A percentile compares a stretch with the other conserved stretches of the same genome.
phyloP scores from a whole-genome alignment of 2,888 invertebrate species.

The Mantis religiosa region DNA sequence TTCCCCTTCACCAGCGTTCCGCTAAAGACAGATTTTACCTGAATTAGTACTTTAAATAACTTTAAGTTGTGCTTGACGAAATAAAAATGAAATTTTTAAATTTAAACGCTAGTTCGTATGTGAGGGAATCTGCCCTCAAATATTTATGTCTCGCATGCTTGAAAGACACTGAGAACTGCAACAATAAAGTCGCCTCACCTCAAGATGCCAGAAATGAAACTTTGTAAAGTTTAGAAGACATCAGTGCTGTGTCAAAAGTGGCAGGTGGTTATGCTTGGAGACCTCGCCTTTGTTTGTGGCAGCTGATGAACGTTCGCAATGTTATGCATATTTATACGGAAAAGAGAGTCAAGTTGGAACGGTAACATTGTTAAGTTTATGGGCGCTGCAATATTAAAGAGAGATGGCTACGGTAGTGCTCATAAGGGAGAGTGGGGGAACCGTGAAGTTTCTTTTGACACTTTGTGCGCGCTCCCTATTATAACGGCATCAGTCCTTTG shows the following conservation, averaged over 20 bases:
- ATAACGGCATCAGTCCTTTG: not conserved
- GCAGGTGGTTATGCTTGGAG: not conserved
- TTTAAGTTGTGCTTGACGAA: too few relatives aligned
- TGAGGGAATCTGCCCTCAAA: too few relatives aligned
- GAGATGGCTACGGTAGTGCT: not conserved
- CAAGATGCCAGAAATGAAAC: not conserved
- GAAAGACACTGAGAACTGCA: not conserved
- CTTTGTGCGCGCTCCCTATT: not conserved
- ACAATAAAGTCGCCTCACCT: not conserved
- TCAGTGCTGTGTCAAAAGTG: not conserved
- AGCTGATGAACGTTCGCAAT: not conserved
- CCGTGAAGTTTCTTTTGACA: not conserved
- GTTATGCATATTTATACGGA: not conserved
- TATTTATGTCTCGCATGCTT: too few relatives aligned
- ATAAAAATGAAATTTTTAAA: too few relatives aligned
- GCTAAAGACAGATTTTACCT: too few relatives aligned
- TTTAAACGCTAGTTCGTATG: too few relatives aligned
- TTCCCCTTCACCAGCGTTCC: too few relatives aligned
- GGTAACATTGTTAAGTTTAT: not conserved
- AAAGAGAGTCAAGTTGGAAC: not conserved
- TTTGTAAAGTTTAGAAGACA: not conserved
- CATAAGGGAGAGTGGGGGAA: not conserved
- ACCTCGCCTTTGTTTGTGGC: not conserved
- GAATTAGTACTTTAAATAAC: too few relatives aligned
- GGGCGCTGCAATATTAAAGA: not conserved